phyloP scores from a whole-genome alignment of 2,797 vertebrate species.

The Okamejei kenojei region DNA sequence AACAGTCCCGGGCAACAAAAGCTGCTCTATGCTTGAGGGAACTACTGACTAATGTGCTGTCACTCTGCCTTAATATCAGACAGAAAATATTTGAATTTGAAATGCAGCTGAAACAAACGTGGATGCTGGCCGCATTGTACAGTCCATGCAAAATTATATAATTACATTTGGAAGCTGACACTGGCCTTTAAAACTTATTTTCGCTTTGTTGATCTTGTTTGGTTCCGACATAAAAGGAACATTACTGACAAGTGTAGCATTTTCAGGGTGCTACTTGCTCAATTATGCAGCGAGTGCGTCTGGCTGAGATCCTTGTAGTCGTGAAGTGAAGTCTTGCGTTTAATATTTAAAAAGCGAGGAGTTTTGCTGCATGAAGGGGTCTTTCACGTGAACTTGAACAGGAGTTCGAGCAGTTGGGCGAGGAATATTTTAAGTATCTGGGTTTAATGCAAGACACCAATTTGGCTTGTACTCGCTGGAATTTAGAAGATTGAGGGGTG shows the following conservation, averaged over 20 bases:
- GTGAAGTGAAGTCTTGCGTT: neutral
- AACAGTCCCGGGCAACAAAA: slow-evolving; percentile 26
- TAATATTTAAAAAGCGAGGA: neutral
- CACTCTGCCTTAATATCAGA: slow-evolving; percentile 33
- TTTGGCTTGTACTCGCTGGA: no score
- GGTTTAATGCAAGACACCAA: neutral
- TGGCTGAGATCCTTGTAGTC: neutral
- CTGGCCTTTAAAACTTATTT: slow-evolving; percentile 12
- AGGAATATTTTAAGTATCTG: neutral
- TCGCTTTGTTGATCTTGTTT: neutral
- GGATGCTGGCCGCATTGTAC: neutral
- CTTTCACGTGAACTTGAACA: no score
- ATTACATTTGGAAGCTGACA: slow-evolving; percentile 27
- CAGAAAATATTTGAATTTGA: slow-evolving; percentile 38
- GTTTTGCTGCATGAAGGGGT: neutral
- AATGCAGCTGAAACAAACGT: neutral
- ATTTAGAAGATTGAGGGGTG: no score
- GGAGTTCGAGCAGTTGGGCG: neutral
- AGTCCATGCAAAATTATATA: neutral
- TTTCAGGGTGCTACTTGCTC: slow-evolving; percentile 3
- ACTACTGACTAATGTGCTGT: slow-evolving; percentile 33
- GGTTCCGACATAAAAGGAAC: neutral
- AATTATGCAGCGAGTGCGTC: neutral
- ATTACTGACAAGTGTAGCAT: neutral
- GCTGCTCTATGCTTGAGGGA: slow-evolving; percentile 20